These are phyloP conservation scores for Musca domestica DNA, from an alignment of 1,140 invertebrate species.

Conservation along the genomic window DNA sequence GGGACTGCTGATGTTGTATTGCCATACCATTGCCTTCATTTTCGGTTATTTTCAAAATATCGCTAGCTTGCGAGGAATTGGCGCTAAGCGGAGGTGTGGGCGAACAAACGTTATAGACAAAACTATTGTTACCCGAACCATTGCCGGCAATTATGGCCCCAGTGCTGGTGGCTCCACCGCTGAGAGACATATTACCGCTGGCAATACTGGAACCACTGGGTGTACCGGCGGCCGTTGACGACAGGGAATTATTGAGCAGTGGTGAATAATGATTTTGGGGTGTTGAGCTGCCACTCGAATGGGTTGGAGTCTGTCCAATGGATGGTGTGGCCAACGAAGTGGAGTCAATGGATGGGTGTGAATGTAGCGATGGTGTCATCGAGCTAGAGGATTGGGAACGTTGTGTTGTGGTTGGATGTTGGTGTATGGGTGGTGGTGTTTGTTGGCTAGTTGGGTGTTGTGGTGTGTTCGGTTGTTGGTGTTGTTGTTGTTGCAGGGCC, in stretches of 20 bases:
- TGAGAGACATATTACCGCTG: slow-evolving; percentile 24
- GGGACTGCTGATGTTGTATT: neutral
- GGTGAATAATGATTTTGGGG: slow-evolving; percentile 52
- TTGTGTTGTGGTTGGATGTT: slow-evolving; percentile 29
- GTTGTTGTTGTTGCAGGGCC: neutral
- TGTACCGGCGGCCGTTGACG: slow-evolving; percentile 50
- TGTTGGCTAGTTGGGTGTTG: neutral
- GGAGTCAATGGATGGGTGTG: slow-evolving; percentile 50
- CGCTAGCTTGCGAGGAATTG: slow-evolving; percentile 25
- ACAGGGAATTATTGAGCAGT: slow-evolving; percentile 50
- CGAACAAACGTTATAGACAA: slow-evolving; percentile 46
- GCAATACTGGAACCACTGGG: slow-evolving; percentile 46
- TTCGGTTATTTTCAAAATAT: slow-evolving; percentile 47
- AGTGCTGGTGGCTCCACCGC: slow-evolving; percentile 23
- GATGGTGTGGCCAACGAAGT: slow-evolving; percentile 53
- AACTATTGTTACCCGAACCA: slow-evolving; percentile 28
- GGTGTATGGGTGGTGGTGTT: slow-evolving; percentile 1
- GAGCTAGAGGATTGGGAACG: slow-evolving; percentile 46
- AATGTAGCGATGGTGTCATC: slow-evolving; percentile 43
- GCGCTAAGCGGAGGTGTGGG: slow-evolving; percentile 39
- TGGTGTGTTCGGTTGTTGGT: slow-evolving; percentile 14
- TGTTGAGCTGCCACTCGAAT: slow-evolving; percentile 49
- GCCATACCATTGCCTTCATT: slow-evolving; percentile 1
- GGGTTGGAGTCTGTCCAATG: slow-evolving; percentile 46
- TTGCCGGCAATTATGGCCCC: neutral